A percentile compares a stretch with the other conserved stretches of the same genome.
Conservation (phyloP, 2,113 vertebrate genomes). For the Arizona elegans region DNA sequence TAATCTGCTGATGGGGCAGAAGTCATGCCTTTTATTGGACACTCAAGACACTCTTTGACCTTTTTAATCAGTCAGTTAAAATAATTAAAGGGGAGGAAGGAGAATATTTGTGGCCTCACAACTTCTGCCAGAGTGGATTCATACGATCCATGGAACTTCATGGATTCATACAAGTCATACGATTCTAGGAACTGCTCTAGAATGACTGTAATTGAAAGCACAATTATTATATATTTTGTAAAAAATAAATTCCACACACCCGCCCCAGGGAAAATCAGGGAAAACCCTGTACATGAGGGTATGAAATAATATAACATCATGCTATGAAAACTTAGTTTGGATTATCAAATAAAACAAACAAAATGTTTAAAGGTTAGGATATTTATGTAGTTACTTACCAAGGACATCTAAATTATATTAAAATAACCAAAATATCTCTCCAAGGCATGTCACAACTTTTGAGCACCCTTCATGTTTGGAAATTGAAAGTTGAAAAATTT, state of each 20-base stretch:
- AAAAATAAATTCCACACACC: neutral
- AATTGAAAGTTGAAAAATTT: too few relatives aligned
- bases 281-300: neutral
- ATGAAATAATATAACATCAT: neutral
- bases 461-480: too few relatives aligned
- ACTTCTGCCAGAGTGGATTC: neutral
- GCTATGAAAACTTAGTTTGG: neutral
- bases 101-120: neutral
- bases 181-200: neutral
- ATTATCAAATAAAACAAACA: neutral
- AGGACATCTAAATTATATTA: too few relatives aligned
- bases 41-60: constrained; percentile 41
- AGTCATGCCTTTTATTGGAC: constrained; percentile 65
- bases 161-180: neutral
- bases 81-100: constrained; percentile 21
- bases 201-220: neutral
- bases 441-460: too few relatives aligned
- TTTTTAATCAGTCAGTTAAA: constrained; percentile 42
- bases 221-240: neutral
- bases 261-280: neutral
- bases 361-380: too few relatives aligned
- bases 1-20: constrained; percentile 53
- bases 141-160: neutral
- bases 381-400: too few relatives aligned
- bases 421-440: too few relatives aligned